These are phyloP conservation scores for Paraplagusia blochii DNA, from an alignment of 2,113 vertebrate genomes.

Conservation along the genomic window DNA sequence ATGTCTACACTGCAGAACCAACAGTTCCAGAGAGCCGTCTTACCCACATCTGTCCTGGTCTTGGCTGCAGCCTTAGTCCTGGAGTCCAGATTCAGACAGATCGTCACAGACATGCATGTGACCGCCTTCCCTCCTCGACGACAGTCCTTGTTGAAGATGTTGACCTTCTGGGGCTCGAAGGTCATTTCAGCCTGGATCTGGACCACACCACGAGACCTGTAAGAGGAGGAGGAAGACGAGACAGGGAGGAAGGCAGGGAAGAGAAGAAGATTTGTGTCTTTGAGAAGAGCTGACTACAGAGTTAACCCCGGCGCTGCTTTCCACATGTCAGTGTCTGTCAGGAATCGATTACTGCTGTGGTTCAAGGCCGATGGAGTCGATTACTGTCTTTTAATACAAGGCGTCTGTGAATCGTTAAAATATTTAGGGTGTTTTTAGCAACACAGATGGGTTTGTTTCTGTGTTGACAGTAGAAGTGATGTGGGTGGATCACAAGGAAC, in stretches of 20 bases:
- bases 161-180: constrained; percentile 91
- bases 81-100: constrained; percentile 82
- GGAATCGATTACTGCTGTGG: too few species aligned
- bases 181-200: constrained; percentile 79
- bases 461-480: too few species aligned
- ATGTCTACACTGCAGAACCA: neutral
- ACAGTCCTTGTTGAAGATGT: constrained; percentile 93
- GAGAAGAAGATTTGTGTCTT: too few species aligned
- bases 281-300: too few species aligned
- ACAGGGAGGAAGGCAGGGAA: too few species aligned
- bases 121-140: constrained; percentile 82
- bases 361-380: too few species aligned
- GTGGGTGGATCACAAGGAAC: too few species aligned
- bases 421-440: neutral
- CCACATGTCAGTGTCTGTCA: too few species aligned
- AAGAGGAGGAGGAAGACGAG: neutral
- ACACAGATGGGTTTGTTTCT: too few species aligned
- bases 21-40: constrained; percentile 16
- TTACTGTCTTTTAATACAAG: too few species aligned
- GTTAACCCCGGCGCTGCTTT: too few species aligned
- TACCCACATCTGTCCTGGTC: constrained; percentile 35
- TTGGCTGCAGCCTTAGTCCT: constrained; percentile 54
- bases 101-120: constrained; percentile 82
- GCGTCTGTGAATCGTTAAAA: too few species aligned
- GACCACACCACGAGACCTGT: constrained; percentile 89